Conservation (phyloP, 2,797 vertebrate species). For the Enteromius thamalakanensis region DNA sequence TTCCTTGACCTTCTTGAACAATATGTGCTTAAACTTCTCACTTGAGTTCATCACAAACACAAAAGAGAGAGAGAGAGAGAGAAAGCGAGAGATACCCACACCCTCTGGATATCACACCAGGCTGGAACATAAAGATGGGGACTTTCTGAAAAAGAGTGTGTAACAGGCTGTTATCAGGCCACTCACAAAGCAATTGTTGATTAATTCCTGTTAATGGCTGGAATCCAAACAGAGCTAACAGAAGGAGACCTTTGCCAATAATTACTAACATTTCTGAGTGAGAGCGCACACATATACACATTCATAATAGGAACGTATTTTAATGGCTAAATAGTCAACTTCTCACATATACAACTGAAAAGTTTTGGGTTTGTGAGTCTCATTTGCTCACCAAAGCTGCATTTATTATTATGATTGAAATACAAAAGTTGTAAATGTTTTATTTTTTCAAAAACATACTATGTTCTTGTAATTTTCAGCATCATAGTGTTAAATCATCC, state of each 20-base stretch:
- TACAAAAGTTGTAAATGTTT: not conserved
- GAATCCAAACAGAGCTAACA: slow-evolving; percentile 82
- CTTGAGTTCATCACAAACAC: slow-evolving; percentile 71
- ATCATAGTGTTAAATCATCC: not conserved
- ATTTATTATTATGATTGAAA: not conserved
- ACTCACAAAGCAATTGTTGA: slow-evolving; percentile 92
- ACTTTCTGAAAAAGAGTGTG: slow-evolving; percentile 45
- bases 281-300: slow-evolving; percentile 43
- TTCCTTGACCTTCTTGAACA: slow-evolving; percentile 57
- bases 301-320: not conserved
- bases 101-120: slow-evolving; percentile 79
- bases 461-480: not conserved
- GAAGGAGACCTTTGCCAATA: slow-evolving; percentile 70
- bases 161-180: slow-evolving; percentile 92
- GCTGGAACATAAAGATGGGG: slow-evolving; percentile 45
- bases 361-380: not conserved
- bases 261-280: slow-evolving; percentile 61
- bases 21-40: slow-evolving; percentile 57
- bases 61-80: slow-evolving; percentile 24
- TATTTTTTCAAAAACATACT: not conserved
- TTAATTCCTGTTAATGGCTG: slow-evolving; percentile 91
- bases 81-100: slow-evolving; percentile 61
- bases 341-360: not conserved
- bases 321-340: not conserved
- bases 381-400: not conserved